Conservation (phyloP, 2,113 vertebrate species). For the Nipponia nippon region DNA sequence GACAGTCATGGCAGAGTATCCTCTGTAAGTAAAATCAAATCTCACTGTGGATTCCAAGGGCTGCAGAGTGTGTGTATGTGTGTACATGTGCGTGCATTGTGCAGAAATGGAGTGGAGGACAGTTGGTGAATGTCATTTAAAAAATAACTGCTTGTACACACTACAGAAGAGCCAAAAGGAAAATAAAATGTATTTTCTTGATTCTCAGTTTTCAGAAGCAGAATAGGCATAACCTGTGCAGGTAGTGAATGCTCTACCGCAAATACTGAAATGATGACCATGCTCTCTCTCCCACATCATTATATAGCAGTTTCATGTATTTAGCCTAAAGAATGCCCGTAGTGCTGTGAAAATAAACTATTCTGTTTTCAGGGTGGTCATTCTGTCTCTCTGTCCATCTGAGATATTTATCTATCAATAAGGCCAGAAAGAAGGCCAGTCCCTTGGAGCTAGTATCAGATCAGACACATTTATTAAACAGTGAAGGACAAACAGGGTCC, state of each 20-base stretch:
- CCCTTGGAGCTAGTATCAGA: background rate
- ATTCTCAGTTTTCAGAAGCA: background rate
- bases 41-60: background rate
- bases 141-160: background rate
- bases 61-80: background rate
- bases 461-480: background rate
- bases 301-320: background rate
- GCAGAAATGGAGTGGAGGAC: background rate
- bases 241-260: background rate
- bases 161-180: background rate
- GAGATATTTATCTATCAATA: background rate
- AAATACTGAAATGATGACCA: background rate
- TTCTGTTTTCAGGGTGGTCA: background rate
- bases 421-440: background rate
- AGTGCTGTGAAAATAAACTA: background rate
- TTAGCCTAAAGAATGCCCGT: background rate
- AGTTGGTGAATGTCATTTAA: background rate
- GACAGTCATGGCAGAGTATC: slow-evolving; percentile 59
- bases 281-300: background rate
- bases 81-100: background rate
- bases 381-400: background rate
- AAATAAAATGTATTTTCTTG: background rate
- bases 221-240: background rate
- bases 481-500: background rate
- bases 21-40: slow-evolving; percentile 35